These are phyloP conservation scores for Mycalesis mineus DNA, from an alignment of 2,888 invertebrate genomes.

Conservation along the genomic window DNA sequence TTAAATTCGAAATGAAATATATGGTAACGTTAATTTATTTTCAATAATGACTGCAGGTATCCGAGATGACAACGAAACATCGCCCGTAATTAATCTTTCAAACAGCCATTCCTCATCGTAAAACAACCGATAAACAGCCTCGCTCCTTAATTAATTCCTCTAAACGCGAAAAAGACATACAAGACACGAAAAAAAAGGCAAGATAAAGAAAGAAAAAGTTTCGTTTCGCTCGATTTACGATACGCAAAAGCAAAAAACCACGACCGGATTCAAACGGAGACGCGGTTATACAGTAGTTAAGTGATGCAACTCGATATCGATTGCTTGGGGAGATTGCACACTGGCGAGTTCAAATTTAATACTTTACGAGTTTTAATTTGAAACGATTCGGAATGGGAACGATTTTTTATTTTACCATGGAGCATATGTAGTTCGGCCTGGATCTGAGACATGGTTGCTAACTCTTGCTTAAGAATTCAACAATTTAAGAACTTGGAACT, in stretches of 20 bases:
- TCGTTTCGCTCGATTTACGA: conserved; percentile 37
- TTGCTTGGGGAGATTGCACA: conserved; percentile 54
- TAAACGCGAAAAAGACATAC: conserved; percentile 37
- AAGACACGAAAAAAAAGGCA: conserved; percentile 31
- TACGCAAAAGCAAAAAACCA: conserved; percentile 29
- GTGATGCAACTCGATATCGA: conserved; percentile 62
- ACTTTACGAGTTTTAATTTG: conserved; percentile 19
- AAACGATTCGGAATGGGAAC: neutral
- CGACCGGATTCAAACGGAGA: conserved; percentile 40
- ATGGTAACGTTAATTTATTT: neutral
- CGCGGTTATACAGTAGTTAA: conserved; percentile 62
- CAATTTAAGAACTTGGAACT: too few species aligned
- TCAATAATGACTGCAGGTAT: neutral
- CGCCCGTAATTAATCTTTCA: conserved; percentile 11
- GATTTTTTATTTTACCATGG: neutral
- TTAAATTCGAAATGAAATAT: too few species aligned
- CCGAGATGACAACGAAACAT: neutral
- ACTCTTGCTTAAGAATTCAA: too few species aligned
- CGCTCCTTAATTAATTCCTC: conserved; percentile 54
- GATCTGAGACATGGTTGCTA: too few species aligned
- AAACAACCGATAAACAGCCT: conserved; percentile 27
- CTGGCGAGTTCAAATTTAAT: conserved; percentile 30
- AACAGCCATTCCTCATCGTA: conserved; percentile 24
- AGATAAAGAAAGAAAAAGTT: conserved; percentile 24
- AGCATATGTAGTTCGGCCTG: too few species aligned